phyloP scores from a whole-genome alignment of 2,113 vertebrate genomes.

The Zootoca vivipara region DNA sequence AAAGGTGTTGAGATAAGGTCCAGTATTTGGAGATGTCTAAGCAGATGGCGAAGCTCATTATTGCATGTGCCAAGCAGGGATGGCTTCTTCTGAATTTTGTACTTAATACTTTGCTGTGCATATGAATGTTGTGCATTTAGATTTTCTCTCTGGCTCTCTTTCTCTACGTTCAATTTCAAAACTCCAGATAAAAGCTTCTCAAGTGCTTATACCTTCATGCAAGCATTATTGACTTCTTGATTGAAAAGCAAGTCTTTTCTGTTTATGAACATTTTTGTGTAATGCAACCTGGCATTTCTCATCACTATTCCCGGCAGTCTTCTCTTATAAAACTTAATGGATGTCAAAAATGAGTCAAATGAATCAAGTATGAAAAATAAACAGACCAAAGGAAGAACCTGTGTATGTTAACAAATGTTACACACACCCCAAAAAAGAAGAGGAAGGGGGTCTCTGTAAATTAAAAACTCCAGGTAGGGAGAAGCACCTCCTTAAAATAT shows the following conservation, averaged over 20 bases:
- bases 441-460: background rate
- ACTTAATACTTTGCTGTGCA: background rate
- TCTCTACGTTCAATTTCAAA: conserved; percentile 46
- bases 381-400: conserved; percentile 61
- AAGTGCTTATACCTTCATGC: conserved; percentile 51
- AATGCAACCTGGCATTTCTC: conserved; percentile 74
- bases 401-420: conserved; percentile 56
- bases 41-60: background rate
- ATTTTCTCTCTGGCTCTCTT: background rate
- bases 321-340: conserved; percentile 76
- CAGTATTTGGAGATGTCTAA: background rate
- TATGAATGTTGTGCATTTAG: background rate
- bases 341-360: conserved; percentile 72
- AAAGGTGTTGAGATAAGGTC: background rate
- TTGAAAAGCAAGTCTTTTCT: conserved; percentile 74
- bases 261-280: conserved; percentile 71
- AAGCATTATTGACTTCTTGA: conserved; percentile 72
- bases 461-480: conserved; percentile 41
- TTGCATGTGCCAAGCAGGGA: too few species aligned
- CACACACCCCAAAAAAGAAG: conserved; percentile 6
- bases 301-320: conserved; percentile 68
- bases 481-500: conserved; percentile 40
- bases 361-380: conserved; percentile 71
- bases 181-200: conserved; percentile 50
- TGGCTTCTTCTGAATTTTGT: background rate